These are phyloP conservation scores for Trilocha varians DNA, from an alignment of 2,888 invertebrate species.

Conservation along the genomic window DNA sequence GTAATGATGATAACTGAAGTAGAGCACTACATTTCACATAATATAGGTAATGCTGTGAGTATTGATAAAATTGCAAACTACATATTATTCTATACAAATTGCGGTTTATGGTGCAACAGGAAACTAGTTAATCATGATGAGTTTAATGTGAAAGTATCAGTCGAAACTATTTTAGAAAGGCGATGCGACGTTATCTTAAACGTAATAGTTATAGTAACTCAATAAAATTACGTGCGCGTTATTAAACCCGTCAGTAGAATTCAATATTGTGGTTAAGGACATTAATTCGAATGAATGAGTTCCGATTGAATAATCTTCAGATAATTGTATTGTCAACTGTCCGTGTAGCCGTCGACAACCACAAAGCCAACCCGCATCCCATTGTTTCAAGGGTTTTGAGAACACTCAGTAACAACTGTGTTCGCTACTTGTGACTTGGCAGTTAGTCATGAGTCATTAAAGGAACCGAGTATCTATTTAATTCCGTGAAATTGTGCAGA, in stretches of 20 bases:
- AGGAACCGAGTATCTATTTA: too few relatives aligned
- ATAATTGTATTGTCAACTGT: slow-evolving; percentile 43
- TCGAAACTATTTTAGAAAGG: background rate
- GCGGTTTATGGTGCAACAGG: too few relatives aligned
- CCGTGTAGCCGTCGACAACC: slow-evolving; percentile 26
- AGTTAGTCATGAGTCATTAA: slow-evolving; percentile 18
- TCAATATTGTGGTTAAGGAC: too few relatives aligned
- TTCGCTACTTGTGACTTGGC: slow-evolving; percentile 21
- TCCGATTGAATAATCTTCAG: slow-evolving; percentile 23
- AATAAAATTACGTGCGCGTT: background rate
- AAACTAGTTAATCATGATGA: background rate
- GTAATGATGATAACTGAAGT: too few relatives aligned
- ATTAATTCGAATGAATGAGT: background rate
- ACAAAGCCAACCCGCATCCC: slow-evolving; percentile 47
- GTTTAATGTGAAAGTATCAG: background rate
- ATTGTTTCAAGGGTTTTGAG: slow-evolving; percentile 48
- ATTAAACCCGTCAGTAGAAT: too few relatives aligned
- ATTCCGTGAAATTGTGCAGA: background rate
- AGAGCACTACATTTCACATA: too few relatives aligned
- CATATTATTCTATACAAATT: too few relatives aligned
- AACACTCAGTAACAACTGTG: slow-evolving; percentile 20
- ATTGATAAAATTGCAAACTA: too few relatives aligned
- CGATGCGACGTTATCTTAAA: background rate
- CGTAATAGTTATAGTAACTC: background rate
- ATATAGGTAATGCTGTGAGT: too few relatives aligned